Evolutionary conservation across 2,113 vertebrate species (phyloP), one percentile per base, ranked within the genome.

Genomic region (Takifugu flavidus): DNA sequence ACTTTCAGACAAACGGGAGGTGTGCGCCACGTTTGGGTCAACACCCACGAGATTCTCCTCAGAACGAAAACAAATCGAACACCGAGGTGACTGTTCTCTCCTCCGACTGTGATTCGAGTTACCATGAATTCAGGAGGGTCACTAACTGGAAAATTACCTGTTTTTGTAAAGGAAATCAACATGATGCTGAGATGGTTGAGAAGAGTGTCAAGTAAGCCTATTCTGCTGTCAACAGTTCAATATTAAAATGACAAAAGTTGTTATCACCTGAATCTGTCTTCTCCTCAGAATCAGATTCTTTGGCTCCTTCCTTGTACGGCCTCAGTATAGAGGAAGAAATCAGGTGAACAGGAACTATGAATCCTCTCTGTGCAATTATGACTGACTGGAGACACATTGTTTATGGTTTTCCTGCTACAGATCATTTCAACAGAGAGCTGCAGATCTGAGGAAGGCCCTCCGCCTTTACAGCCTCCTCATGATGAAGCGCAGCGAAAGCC

Each of bases 401-500:
- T 53, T 67, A 20, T 20, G 20, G 15, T 31, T 59, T 20, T 3
- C 13, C 39, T 20, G 2, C 0, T 67, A 14, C 73, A 89, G 89
- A 25, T 72, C 56, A 14, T 67, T 89, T 28, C 46, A 70, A 29
- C 49, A 83, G 64, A 82, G 58, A 56, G 75, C 71, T 26, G 42
- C 56, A 42, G 20, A 70, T 43, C 53, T 86, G 25, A 67, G 43
- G 13, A 83, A 67, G 50, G 82, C 72, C 47, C 58, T 86, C 4
- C 57, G 44, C 20, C 79, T 86, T 49, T 88, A 73, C 80, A 63
- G 78, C 62, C 56, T 65, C 20, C 83, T 86, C 25, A 74, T 90
- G 80, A 81, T 54, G 26, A 78, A 68, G 42, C 75, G 50, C 29
- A 62, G 29, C 2, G 73, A 84, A 0, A 2, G 2, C 12, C 45